A percentile compares a stretch with the other conserved stretches of the same genome.
Evolutionary conservation across 2,797 vertebrate genomes (phyloP).

Genomic region (Champsocephalus esox): DNA sequence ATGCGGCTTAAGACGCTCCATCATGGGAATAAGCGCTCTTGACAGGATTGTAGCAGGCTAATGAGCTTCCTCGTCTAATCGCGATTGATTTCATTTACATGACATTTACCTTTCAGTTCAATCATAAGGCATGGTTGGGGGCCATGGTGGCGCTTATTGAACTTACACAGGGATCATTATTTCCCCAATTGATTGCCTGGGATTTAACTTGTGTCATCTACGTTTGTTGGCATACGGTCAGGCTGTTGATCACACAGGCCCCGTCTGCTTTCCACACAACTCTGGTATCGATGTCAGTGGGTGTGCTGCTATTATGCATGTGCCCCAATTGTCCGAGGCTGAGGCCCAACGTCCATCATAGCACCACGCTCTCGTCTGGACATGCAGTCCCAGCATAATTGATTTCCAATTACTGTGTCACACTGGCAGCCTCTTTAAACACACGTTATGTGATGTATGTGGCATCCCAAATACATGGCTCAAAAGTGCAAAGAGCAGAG

Average conservation of each 20-base stretch:
- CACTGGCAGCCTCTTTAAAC: slow-evolving; percentile 80
- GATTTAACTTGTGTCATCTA: slow-evolving; percentile 68
- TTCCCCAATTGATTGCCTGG: slow-evolving; percentile 63
- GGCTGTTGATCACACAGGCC: slow-evolving; percentile 42
- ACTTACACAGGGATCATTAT: slow-evolving; percentile 71
- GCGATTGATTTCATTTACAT: slow-evolving; percentile 82
- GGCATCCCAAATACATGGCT: slow-evolving; percentile 47
- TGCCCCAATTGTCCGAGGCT: slow-evolving; percentile 71
- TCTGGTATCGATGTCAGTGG: slow-evolving; percentile 72
- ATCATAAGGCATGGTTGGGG: slow-evolving; percentile 55
- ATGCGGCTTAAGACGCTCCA: slow-evolving; percentile 69
- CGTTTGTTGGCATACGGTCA: slow-evolving; percentile 43
- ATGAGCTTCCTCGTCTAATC: slow-evolving; percentile 79
- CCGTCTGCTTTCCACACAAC: slow-evolving; percentile 62
- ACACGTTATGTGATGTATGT: slow-evolving; percentile 75
- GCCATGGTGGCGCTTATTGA: slow-evolving; percentile 50
- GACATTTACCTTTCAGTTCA: slow-evolving; percentile 78
- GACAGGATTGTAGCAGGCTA: slow-evolving; percentile 74
- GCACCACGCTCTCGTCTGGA: slow-evolving; percentile 48
- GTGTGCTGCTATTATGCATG: slow-evolving; percentile 70
- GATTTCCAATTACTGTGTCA: slow-evolving; percentile 86
- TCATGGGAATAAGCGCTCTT: slow-evolving; percentile 75
- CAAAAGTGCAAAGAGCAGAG: not conserved
- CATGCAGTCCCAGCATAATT: slow-evolving; percentile 73
- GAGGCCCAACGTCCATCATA: slow-evolving; percentile 77